A percentile compares a stretch with the other conserved stretches of the same genome.
Conservation (phyloP, 2,888 invertebrate species). For the Antitype chi region DNA sequence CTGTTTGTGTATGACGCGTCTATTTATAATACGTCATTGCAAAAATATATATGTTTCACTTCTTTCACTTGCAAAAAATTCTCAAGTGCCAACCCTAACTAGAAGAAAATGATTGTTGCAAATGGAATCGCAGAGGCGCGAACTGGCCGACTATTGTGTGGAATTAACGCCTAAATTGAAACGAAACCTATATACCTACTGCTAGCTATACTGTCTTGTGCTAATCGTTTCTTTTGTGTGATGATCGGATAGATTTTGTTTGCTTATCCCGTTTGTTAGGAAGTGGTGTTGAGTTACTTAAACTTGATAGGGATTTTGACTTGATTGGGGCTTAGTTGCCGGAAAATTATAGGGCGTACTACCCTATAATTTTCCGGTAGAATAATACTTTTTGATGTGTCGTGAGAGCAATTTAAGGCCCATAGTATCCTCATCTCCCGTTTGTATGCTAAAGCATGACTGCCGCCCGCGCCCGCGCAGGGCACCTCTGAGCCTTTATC, state of each 20-base stretch:
- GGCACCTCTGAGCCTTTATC: too few species aligned
- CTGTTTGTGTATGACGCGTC: too few species aligned
- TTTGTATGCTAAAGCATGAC: too few species aligned
- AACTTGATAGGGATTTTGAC: background rate
- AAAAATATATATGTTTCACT: too few species aligned
- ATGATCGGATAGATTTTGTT: slow-evolving; percentile 14
- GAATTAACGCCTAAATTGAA: slow-evolving; percentile 59
- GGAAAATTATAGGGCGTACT: background rate
- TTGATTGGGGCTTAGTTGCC: background rate
- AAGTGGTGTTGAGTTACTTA: slow-evolving; percentile 24
- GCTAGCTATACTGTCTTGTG: slow-evolving; percentile 19
- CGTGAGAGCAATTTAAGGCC: background rate
- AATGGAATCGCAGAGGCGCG: slow-evolving; percentile 62
- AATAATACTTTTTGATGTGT: background rate
- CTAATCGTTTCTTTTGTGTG: slow-evolving; percentile 47
- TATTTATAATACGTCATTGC: too few species aligned
- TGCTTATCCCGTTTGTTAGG: background rate
- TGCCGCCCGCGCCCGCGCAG: too few species aligned
- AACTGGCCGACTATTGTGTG: slow-evolving; percentile 47
- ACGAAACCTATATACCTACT: slow-evolving; percentile 30
- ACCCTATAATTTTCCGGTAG: too few species aligned
- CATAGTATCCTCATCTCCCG: too few species aligned
- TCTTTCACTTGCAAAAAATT: too few species aligned
- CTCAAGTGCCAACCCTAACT: slow-evolving; percentile 66
- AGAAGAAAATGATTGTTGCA: slow-evolving; percentile 66